Evolutionary conservation across 1,140 invertebrate genomes (phyloP), one percentile per base, ranked within the genome.

Genomic region (Riptortus pedestris): DNA sequence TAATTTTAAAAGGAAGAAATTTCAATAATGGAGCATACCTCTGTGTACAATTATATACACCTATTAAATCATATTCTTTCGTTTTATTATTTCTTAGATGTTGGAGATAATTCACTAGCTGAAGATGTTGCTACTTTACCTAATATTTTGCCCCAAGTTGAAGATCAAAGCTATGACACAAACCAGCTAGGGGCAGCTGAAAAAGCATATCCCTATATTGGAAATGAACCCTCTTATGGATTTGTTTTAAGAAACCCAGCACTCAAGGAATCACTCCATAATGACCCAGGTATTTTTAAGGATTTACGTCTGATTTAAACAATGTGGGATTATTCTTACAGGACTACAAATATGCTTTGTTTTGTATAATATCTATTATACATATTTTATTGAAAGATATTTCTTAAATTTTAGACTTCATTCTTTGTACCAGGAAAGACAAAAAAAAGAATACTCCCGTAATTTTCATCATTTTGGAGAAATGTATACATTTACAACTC

Each of bases 241-340:
- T 24, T 64, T n/a, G 33, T 64, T 28, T 31, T 64, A 16, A 31
- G 63, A 20, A 64, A 64, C 26, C 22, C 57, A 2, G 63, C 55
- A 2, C 38, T 64, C 3, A 55, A 33, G 7, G 52, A 64, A 27
- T 38, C 29, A 22, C 31, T 64, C 59, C 63, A 52, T 18, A 64
- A 31, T 22, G 63, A 64, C 16, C 52, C 63, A 26, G 63, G 63
- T 64, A 60, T 4, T 2, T 38, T n/a, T n/a, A n/a, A n/a, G n/a
- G n/a, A n/a, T n/a, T n/a, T n/a, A n/a, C n/a, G n/a, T n/a, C n/a
- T 45, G 38, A 45, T 12, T 45, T 11, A 45, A 45, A 12, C 11
- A 45, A 45, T 45, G 38, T 12, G 38, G 11, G 11, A 12, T 12
- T n/a, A 12, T 45, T 18, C 51, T 16, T 52, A 52, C n/a, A n/a